Conservation (phyloP, 2,888 invertebrate species). For the Pseudolycoriella hygida region DNA sequence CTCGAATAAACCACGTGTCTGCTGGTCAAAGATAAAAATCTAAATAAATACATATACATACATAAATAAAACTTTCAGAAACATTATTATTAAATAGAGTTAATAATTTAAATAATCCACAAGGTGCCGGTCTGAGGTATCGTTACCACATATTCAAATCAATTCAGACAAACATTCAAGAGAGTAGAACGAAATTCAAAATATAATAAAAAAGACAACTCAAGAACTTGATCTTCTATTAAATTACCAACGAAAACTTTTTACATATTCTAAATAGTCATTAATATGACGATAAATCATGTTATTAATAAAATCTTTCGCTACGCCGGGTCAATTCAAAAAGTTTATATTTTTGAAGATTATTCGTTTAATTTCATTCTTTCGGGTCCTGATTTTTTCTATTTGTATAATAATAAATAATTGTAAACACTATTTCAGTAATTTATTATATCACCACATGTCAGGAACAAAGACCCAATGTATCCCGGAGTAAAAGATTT, state of each 20-base stretch:
- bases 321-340: conserved; percentile 4
- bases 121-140: neutral
- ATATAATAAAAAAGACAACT: neutral
- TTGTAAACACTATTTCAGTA: conserved; percentile 2
- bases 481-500: too few relatives aligned
- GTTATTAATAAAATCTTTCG: conserved; percentile 4
- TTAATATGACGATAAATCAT: conserved; percentile 6
- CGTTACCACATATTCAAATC: neutral
- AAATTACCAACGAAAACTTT: neutral
- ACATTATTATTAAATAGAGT: neutral
- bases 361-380: neutral
- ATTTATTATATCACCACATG: conserved; percentile 2
- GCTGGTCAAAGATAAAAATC: too few relatives aligned
- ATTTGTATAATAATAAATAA: conserved; percentile 3
- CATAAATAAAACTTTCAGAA: too few relatives aligned
- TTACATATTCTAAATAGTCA: conserved; percentile 1
- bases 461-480: neutral
- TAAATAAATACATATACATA: too few relatives aligned
- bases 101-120: conserved; percentile 1
- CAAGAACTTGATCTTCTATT: neutral
- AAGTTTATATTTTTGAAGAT: conserved; percentile 1
- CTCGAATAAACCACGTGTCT: too few relatives aligned
- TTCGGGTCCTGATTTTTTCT: neutral
- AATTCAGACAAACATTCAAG: too few relatives aligned
- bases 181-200: too few relatives aligned